Percentiles rank a stretch among this genome's conserved stretches.
These are phyloP conservation scores for Eupithecia tripunctaria DNA, from an alignment of 2,888 invertebrate species.

Conservation along the genomic window DNA sequence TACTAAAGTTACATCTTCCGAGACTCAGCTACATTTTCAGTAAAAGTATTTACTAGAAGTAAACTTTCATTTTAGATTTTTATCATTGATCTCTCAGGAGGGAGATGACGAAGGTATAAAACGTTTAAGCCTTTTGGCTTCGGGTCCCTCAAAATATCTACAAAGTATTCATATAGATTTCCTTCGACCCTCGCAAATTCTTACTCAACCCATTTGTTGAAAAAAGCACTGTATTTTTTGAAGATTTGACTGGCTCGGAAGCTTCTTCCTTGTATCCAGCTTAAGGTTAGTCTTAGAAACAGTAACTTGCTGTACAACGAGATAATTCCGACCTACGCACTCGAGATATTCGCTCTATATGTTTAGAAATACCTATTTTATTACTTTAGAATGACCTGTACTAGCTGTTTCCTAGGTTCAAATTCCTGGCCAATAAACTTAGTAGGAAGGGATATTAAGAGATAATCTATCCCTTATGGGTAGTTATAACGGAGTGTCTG, in stretches of 20 bases:
- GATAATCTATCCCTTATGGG: neutral
- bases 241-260: neutral
- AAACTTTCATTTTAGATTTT: neutral
- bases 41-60: neutral
- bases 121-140: neutral
- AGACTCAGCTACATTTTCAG: neutral
- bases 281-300: neutral
- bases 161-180: neutral
- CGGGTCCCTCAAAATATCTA: neutral
- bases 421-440: neutral
- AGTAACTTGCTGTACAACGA: conserved; percentile 14
- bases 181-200: neutral
- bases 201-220: too few species aligned
- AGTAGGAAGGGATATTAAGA: neutral
- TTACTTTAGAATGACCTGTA: neutral
- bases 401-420: neutral
- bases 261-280: neutral
- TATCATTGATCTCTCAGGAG: neutral
- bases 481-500: neutral
- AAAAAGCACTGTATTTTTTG: neutral
- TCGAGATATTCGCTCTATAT: conserved; percentile 8
- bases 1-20: neutral
- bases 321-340: conserved; percentile 24
- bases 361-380: conserved; percentile 11
- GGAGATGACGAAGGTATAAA: neutral